These are phyloP conservation scores for Phrynocephalus guinanensis DNA, from an alignment of 2,797 vertebrate species.

Conservation along the genomic window DNA sequence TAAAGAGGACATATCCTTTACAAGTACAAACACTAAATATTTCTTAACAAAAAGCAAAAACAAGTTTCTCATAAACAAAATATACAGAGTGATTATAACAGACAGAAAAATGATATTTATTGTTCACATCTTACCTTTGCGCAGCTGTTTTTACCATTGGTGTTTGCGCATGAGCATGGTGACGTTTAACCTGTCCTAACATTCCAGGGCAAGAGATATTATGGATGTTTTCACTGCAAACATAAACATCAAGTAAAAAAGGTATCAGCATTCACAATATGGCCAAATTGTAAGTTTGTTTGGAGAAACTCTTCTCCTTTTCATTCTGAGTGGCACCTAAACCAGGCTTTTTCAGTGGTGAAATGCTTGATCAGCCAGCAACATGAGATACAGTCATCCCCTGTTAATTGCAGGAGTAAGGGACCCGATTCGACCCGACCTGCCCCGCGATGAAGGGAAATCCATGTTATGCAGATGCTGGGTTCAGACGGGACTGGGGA, in stretches of 20 bases:
- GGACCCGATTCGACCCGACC: too few species aligned
- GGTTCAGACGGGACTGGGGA: too few species aligned
- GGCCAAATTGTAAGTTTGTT: background rate
- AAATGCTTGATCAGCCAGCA: background rate
- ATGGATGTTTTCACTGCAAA: slow-evolving; percentile 84
- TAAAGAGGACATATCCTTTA: background rate
- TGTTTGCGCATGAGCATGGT: slow-evolving; percentile 84
- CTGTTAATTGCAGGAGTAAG: too few species aligned
- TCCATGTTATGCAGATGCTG: too few species aligned
- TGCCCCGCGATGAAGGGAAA: too few species aligned
- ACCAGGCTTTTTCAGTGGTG: background rate
- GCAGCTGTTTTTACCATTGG: slow-evolving; percentile 83
- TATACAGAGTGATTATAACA: background rate
- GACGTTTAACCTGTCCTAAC: slow-evolving; percentile 87
- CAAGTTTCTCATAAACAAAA: background rate
- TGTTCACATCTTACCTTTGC: slow-evolving; percentile 84
- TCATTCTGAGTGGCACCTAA: background rate
- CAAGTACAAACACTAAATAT: background rate
- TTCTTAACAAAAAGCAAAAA: too few species aligned
- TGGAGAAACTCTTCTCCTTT: background rate
- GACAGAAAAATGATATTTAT: slow-evolving; percentile 27
- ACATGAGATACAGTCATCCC: too few species aligned
- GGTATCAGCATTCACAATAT: background rate
- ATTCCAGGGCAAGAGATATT: slow-evolving; percentile 82
- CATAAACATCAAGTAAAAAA: slow-evolving; percentile 52